Conservation (phyloP, 2,113 vertebrate species). For the Sphyrna mokarran region DNA sequence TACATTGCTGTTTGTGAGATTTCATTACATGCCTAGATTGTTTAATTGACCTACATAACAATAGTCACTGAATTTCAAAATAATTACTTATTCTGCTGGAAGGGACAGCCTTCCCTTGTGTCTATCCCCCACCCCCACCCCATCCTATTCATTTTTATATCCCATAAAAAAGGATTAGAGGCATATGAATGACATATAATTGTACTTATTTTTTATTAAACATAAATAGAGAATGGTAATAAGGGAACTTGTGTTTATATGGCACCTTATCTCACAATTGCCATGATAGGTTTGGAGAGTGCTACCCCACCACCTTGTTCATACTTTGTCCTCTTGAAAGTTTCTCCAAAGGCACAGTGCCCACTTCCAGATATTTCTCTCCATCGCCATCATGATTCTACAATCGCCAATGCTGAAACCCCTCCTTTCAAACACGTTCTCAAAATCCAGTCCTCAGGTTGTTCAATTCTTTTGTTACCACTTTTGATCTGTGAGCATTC, state of each 20-base stretch:
- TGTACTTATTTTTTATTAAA: background rate
- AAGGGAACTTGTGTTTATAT: background rate
- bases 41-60: background rate
- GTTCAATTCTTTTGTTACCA: background rate
- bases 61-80: background rate
- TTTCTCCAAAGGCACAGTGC: background rate
- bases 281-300: background rate
- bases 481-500: background rate
- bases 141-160: background rate
- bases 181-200: background rate
- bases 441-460: background rate
- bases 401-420: background rate
- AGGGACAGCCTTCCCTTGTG: background rate
- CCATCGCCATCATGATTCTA: background rate
- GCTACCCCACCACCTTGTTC: background rate
- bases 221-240: background rate
- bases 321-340: background rate
- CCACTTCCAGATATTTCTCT: background rate
- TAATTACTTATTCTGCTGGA: background rate
- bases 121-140: no score
- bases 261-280: background rate
- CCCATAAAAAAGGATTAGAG: background rate
- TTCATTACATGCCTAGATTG: background rate
- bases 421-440: background rate
- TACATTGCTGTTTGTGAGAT: background rate